phyloP scores from a whole-genome alignment of 37 sponge, comb jelly and placozoan genomes.

The Spongia lamella region DNA sequence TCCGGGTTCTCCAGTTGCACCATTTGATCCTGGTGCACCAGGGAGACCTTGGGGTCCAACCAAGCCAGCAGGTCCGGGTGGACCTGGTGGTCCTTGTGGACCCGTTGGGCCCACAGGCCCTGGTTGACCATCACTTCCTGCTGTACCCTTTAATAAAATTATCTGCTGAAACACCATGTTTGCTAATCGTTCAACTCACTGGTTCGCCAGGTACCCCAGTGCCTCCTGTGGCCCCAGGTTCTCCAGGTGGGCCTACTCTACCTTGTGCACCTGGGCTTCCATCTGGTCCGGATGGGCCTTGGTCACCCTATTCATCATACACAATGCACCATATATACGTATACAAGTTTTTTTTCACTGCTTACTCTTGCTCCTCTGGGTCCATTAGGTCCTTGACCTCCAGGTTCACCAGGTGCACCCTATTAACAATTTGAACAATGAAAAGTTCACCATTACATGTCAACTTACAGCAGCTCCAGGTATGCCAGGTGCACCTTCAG shows the following conservation, averaged over 20 bases:
- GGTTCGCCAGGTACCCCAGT: too few relatives aligned
- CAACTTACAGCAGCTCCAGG: constrained; percentile 7
- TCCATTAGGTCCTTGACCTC: constrained; percentile 23
- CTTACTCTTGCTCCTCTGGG: background rate
- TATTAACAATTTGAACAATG: too few relatives aligned
- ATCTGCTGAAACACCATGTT: too few relatives aligned
- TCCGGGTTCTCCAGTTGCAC: constrained; percentile 15
- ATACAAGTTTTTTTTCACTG: too few relatives aligned
- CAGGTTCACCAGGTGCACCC: constrained; percentile 4
- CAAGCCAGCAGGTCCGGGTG: constrained; percentile 1
- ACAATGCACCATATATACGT: too few relatives aligned
- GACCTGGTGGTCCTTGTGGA: constrained; percentile 15
- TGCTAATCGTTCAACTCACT: too few relatives aligned
- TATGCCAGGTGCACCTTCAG: constrained; percentile 16
- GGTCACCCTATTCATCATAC: constrained; percentile 3
- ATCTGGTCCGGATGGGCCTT: constrained; percentile 16
- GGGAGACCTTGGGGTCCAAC: constrained; percentile 12
- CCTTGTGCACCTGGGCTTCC: constrained; percentile 22
- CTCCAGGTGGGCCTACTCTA: constrained; percentile 12
- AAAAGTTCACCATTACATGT: too few relatives aligned
- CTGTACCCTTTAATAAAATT: too few relatives aligned
- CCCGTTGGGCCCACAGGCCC: too few relatives aligned
- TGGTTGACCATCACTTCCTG: background rate
- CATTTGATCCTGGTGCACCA: constrained; percentile 6
- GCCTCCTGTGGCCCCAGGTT: background rate